phyloP scores from a whole-genome alignment of 2,888 invertebrate genomes.

The Cryptocheilus praepositus region DNA sequence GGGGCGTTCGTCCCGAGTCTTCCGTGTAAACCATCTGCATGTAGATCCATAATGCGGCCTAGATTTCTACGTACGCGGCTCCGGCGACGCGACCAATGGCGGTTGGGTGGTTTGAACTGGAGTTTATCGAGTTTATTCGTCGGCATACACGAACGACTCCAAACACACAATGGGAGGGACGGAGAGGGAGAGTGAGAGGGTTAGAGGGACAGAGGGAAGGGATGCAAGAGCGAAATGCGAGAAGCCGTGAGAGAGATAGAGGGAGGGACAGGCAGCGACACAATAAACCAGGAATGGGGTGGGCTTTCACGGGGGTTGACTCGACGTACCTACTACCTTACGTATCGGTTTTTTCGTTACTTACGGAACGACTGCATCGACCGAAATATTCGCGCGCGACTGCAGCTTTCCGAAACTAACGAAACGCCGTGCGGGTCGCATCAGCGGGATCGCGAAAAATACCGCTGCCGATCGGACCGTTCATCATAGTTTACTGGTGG shows the following conservation, averaged over 20 bases:
- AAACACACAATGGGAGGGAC: conserved; percentile 19
- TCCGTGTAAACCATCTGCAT: conserved; percentile 53
- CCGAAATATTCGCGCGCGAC: conserved; percentile 4
- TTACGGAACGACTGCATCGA: conserved; percentile 1
- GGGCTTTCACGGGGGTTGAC: too few species aligned
- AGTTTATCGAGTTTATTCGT: conserved; percentile 53
- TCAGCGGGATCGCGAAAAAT: too few species aligned
- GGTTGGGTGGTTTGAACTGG: conserved; percentile 52
- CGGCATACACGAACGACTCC: conserved; percentile 34
- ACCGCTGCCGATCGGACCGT: too few species aligned
- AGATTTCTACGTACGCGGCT: conserved; percentile 53
- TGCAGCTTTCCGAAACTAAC: not conserved
- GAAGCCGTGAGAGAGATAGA: not conserved
- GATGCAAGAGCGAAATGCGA: not conserved
- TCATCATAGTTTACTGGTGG: too few species aligned
- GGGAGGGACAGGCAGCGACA: not conserved
- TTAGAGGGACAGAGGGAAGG: not conserved
- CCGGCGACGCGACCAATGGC: conserved; percentile 43
- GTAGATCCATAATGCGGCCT: conserved; percentile 66
- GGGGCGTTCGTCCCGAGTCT: conserved; percentile 2
- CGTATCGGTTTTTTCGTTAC: conserved; percentile 10
- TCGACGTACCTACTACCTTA: not conserved
- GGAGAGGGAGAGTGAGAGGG: not conserved
- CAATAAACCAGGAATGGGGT: not conserved
- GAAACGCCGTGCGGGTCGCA: too few species aligned